These are phyloP conservation scores for Nebria brevicollis DNA, from an alignment of 2,888 invertebrate genomes.

Conservation along the genomic window DNA sequence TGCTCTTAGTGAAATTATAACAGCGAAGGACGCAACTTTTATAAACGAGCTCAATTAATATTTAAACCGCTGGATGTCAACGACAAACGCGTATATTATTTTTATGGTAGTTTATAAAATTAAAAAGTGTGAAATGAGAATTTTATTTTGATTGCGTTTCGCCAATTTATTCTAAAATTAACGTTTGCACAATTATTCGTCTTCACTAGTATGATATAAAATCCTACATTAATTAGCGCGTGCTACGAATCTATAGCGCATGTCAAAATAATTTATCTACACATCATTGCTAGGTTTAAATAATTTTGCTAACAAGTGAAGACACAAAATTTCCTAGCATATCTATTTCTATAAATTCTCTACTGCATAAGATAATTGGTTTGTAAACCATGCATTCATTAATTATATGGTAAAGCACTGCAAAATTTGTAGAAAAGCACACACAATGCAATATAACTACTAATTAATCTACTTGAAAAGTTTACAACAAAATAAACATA, in stretches of 20 bases:
- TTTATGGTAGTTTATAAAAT: background rate
- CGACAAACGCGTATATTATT: background rate
- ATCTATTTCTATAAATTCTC: no score
- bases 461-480: conserved; percentile 16
- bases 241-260: no score
- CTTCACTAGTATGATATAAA: no score
- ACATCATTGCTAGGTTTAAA: background rate
- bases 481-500: conserved; percentile 55
- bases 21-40: background rate
- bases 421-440: background rate
- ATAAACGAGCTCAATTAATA: conserved; percentile 19
- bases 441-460: conserved; percentile 22
- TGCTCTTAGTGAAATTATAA: background rate
- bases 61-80: conserved; percentile 24
- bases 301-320: background rate
- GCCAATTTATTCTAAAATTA: no score
- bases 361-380: no score
- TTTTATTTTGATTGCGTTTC: background rate
- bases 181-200: no score
- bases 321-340: no score
- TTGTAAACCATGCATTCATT: no score
- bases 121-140: background rate
- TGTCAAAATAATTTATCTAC: no score
- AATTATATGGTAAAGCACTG: no score
- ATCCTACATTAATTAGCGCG: no score